Evolutionary conservation across 2,888 invertebrate genomes (phyloP).

Genomic region (Oscheius sp.): DNA sequence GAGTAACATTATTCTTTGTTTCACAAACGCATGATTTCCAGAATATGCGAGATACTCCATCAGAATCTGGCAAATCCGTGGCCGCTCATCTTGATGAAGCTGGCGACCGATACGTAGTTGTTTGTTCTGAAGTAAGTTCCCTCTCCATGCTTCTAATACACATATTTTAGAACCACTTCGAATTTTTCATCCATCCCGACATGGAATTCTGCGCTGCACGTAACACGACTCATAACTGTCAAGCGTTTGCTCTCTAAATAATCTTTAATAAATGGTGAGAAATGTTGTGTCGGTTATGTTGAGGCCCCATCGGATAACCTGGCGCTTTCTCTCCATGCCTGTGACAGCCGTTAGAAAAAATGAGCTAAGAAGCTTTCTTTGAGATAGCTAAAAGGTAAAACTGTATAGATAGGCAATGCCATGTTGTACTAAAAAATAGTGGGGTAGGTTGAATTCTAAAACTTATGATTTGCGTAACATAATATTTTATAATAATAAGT

Average conservation of each 20-base stretch:
- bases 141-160: too few species aligned
- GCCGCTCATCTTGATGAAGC: constrained; percentile 12
- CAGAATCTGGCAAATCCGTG: constrained; percentile 14
- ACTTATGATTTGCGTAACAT: too few species aligned
- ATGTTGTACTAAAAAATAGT: too few species aligned
- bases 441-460: too few species aligned
- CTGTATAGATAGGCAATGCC: too few species aligned
- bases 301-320: background rate
- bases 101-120: constrained; percentile 23
- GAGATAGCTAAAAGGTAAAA: too few species aligned
- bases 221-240: constrained; percentile 23
- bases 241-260: constrained; percentile 14
- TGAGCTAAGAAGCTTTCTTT: too few species aligned
- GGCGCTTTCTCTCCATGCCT: background rate
- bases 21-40: background rate
- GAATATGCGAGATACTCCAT: constrained; percentile 8
- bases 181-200: constrained; percentile 22
- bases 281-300: background rate
- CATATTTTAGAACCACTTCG: constrained; percentile 20
- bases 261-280: background rate
- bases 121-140: constrained; percentile 21
- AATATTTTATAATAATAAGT: too few species aligned
- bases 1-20: too few species aligned
- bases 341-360: too few species aligned
- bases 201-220: constrained; percentile 25